Base-by-base conservation (phyloP, 2,888 invertebrate species). In the Agrotis ipsilon region DNA sequence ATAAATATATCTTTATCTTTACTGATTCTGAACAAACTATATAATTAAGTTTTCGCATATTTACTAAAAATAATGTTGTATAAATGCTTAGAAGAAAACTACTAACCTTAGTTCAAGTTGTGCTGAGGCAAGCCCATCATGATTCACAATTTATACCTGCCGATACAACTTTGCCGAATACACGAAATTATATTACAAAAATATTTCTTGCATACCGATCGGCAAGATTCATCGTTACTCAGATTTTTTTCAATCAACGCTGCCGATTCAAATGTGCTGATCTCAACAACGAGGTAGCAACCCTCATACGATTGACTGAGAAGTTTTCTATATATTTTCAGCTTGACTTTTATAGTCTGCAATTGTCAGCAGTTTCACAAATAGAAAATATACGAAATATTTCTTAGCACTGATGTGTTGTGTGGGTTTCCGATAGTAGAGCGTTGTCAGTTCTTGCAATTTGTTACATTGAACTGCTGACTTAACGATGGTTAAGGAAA, bases 311-410 rank as follows among this genome's bases (percentile, higher is more conserved):
- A 24, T 21, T 48, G 39, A 48, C 32, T 67, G 19, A 39, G 21
- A 59, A 59, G 21, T 66, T 48, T 65, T 58, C 39, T 39, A 11
- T 54, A 52, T 21, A 55, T 72, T 57, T 55, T 72, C 19, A 43
- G 46, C 52, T 60, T 46, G 16, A 46, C 39, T 54, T 48, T 43
- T 48, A 18, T 16, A 55, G 19, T n/a, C 16, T 57, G 18, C n/a
- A 14, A 58, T 18, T 19, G 21, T 62, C 39, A 73, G 63, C 45
- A 49, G n/a, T 49, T 64, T 49, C 43, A 11, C n/a, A 45, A 48
- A 63, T 49, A 7, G 64, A 45, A 32, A 55, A 39, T 39, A 24
- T 24, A 21, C 16, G 21, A 32, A 32, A 16, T 18, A 70, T 13
- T 13, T 62, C 16, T 62, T 54, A 27, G 6, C 11, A 14, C n/a